Percentiles rank a stretch among this genome's conserved stretches.
phyloP scores from a whole-genome alignment of 2,113 vertebrate genomes.

The Zingel zingel region DNA sequence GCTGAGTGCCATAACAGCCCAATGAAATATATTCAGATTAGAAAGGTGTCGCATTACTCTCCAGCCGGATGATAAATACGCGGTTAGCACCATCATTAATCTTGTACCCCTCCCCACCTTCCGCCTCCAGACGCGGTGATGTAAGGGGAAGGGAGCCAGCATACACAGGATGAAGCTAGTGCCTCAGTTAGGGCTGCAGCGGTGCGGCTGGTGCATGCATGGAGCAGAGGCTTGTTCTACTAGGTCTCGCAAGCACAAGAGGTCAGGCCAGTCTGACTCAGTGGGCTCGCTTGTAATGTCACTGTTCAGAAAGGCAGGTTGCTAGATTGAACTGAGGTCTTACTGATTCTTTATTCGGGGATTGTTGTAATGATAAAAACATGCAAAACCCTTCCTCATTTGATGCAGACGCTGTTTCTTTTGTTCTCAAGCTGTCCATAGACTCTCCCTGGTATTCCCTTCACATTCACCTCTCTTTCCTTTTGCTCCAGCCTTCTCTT shows the following conservation, averaged over 20 bases:
- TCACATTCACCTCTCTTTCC: conserved; percentile 32
- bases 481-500: conserved; percentile 15
- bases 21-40: conserved; percentile 87
- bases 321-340: conserved; percentile 5
- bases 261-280: conserved; percentile 56
- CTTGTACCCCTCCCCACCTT: conserved; percentile 76
- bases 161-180: conserved; percentile 68
- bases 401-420: conserved; percentile 2
- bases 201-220: conserved; percentile 36
- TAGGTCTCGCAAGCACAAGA: conserved; percentile 33
- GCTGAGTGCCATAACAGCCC: conserved; percentile 80
- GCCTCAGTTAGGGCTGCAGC: conserved; percentile 39
- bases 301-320: conserved; percentile 8
- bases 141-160: conserved; percentile 57
- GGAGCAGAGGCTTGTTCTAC: conserved; percentile 32
- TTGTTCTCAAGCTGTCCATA: conserved; percentile 23
- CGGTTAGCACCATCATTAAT: conserved; percentile 80
- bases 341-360: conserved; percentile 22
- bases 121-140: conserved; percentile 63
- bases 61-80: conserved; percentile 83
- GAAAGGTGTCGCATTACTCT: conserved; percentile 84
- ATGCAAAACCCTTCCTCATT: neutral
- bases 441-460: conserved; percentile 10
- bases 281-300: conserved; percentile 30
- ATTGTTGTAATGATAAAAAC: conserved; percentile 1